Percentiles rank a stretch among this genome's conserved stretches.
phyloP scores from a whole-genome alignment of 2,113 vertebrate species.

The Indicator indicator region DNA sequence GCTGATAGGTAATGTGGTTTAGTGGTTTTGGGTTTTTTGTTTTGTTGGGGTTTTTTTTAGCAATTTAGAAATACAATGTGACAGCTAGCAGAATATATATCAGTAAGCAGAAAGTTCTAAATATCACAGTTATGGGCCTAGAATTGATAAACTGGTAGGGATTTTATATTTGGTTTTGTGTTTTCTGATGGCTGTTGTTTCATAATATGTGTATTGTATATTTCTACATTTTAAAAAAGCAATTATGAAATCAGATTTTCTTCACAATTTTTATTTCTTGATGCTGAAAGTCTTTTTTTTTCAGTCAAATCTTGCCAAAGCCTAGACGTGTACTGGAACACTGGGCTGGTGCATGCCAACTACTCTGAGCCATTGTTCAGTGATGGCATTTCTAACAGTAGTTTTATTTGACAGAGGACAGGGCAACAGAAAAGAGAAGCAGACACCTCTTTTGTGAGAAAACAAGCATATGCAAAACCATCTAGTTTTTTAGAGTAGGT shows the following conservation, averaged over 20 bases:
- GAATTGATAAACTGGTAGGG: background rate
- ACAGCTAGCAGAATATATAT: slow-evolving; percentile 66
- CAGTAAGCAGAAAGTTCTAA: slow-evolving; percentile 45
- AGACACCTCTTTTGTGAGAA: background rate
- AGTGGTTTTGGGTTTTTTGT: background rate
- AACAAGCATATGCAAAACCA: background rate
- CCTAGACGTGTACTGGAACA: background rate
- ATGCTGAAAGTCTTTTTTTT: background rate
- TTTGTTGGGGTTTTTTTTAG: slow-evolving; percentile 7
- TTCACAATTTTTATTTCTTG: background rate
- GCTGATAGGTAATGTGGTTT: background rate
- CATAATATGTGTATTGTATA: background rate
- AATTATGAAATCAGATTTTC: background rate
- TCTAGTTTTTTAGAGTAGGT: background rate
- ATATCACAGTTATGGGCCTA: background rate
- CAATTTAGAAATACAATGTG: slow-evolving; percentile 65
- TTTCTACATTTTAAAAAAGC: background rate
- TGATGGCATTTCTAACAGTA: background rate
- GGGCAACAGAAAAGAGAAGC: background rate
- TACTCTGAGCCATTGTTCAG: background rate
- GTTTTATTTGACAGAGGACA: background rate
- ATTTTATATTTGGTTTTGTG: background rate
- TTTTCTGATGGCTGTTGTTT: background rate
- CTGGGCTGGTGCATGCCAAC: background rate
- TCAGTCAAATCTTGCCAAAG: background rate